These are phyloP conservation scores for Macrobrachium nipponense DNA, from an alignment of 1,140 invertebrate species.

Conservation along the genomic window DNA sequence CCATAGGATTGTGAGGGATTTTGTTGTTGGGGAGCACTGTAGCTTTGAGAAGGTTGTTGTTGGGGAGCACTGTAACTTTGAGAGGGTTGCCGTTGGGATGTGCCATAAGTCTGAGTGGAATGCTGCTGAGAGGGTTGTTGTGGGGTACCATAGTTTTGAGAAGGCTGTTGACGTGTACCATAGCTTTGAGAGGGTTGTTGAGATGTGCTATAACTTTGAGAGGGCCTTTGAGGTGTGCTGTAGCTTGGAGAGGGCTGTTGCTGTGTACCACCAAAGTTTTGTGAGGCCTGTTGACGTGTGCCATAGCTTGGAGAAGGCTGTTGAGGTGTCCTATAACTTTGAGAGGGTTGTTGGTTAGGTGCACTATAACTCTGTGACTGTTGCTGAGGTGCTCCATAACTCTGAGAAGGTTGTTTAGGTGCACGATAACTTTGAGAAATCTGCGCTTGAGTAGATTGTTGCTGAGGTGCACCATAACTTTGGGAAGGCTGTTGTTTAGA, in stretches of 20 bases:
- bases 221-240: background rate
- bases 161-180: constrained; percentile 13
- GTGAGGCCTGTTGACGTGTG: constrained; percentile 32
- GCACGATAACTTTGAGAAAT: constrained; percentile 20
- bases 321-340: constrained; percentile 34
- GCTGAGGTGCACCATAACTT: constrained; percentile 13
- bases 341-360: constrained; percentile 30
- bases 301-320: constrained; percentile 38
- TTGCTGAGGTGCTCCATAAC: constrained; percentile 6
- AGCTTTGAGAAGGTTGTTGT: constrained; percentile 24
- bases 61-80: constrained; percentile 9
- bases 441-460: background rate
- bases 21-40: constrained; percentile 25
- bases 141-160: constrained; percentile 5
- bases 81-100: background rate
- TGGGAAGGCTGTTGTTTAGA: constrained; percentile 18
- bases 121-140: constrained; percentile 11
- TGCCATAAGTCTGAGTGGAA: constrained; percentile 3
- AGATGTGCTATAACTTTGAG: constrained; percentile 14
- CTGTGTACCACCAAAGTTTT: constrained; percentile 35
- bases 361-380: constrained; percentile 38
- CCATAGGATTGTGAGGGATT: constrained; percentile 31
- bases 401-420: constrained; percentile 19
- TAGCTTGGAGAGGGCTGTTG: constrained; percentile 40
- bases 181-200: constrained; percentile 8